These are phyloP conservation scores for Odocoileus hemionus DNA, from an alignment of 2,113 vertebrate species.

Conservation along the genomic window DNA sequence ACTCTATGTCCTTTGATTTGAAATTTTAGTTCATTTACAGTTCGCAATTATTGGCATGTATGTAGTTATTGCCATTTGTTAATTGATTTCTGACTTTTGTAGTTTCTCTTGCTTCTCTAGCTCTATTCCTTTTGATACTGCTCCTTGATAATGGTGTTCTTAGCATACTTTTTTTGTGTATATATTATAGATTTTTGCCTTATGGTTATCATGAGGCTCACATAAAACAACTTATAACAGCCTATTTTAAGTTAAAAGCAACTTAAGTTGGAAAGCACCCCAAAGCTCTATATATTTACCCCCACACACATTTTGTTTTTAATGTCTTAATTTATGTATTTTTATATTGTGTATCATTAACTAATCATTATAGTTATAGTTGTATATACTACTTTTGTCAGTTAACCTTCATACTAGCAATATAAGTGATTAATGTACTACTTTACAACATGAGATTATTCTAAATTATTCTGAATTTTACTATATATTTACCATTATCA, in stretches of 20 bases:
- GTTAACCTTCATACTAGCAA: background rate
- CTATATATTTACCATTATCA: background rate
- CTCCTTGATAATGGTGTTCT: background rate
- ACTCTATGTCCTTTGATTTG: background rate
- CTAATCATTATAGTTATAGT: background rate
- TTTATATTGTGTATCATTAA: background rate
- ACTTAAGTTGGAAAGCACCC: background rate
- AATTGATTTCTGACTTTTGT: background rate
- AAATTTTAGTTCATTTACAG: background rate
- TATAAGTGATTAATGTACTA: background rate
- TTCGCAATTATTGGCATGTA: background rate
- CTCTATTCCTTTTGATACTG: background rate
- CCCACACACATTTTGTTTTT: background rate
- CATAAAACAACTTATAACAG: background rate
- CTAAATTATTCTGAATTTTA: conserved; percentile 12
- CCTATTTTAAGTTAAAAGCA: background rate
- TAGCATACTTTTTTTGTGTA: background rate
- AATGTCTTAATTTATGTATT: background rate
- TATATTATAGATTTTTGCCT: background rate
- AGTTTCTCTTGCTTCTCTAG: background rate
- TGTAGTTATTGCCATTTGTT: background rate
- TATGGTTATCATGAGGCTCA: background rate
- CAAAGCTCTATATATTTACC: background rate
- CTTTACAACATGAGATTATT: background rate
- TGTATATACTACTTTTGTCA: background rate